phyloP scores from a whole-genome alignment of 2,113 vertebrate genomes.

The Solea solea region DNA sequence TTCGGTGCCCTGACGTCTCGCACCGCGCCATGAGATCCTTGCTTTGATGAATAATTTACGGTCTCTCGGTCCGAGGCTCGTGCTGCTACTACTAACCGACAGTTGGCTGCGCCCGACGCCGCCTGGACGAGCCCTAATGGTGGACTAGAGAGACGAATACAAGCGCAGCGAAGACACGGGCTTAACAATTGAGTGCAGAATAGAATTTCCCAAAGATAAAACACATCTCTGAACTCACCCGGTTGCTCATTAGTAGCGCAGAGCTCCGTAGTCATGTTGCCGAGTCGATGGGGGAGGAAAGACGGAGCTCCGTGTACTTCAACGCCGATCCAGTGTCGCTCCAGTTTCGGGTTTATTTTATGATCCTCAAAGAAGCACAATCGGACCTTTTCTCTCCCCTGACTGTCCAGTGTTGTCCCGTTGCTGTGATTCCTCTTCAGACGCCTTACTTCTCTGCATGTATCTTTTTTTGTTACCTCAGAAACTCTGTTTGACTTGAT shows the following conservation, averaged over 20 bases:
- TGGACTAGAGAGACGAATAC: constrained; percentile 68
- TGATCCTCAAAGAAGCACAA: constrained; percentile 30
- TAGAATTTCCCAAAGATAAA: not conserved
- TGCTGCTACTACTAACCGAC: constrained; percentile 36
- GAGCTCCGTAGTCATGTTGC: constrained; percentile 80
- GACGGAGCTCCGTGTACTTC: constrained; percentile 51
- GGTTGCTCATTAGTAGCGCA: constrained; percentile 24
- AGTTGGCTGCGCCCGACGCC: constrained; percentile 56
- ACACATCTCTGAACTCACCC: not conserved
- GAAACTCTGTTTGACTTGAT: constrained; percentile 11
- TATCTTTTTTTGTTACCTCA: constrained; percentile 17
- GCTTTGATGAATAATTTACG: constrained; percentile 75
- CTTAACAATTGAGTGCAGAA: not conserved
- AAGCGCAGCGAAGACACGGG: constrained; percentile 13
- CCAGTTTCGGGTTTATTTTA: constrained; percentile 42
- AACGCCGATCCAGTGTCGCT: constrained; percentile 47
- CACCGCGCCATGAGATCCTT: constrained; percentile 62
- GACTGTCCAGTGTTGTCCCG: not conserved
- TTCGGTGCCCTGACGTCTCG: constrained; percentile 43
- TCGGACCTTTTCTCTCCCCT: constrained; percentile 6
- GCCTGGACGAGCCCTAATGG: constrained; percentile 75
- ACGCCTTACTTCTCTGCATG: constrained; percentile 34
- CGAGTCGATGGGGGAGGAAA: constrained; percentile 77
- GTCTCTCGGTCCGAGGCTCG: constrained; percentile 44
- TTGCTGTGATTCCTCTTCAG: not conserved